Base-by-base conservation (phyloP, 2,888 invertebrate species). In the Stegophylla sp. region DNA sequence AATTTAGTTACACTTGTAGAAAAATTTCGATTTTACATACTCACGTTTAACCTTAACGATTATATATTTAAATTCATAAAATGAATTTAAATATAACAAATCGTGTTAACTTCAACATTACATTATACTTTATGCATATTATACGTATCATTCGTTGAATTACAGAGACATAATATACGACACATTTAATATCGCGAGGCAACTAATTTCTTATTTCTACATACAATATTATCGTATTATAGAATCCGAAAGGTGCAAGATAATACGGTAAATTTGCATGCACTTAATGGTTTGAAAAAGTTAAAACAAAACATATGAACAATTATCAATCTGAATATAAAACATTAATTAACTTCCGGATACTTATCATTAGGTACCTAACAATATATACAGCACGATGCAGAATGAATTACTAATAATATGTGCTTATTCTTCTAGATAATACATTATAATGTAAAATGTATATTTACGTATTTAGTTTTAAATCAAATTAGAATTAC, bases 291-390 rank as follows among this genome's bases (percentile, higher is more conserved):
- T 75, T 64, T 13, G 51, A 64, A 64, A 71, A n/a, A n/a, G n/a
- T n/a, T n/a, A n/a, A n/a, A 53, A 51, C 23, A 66, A 66, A 66
- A 76, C 23, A 23, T 23, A 41, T n/a, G 48, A 51, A 51, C 51
- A 51, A 23, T 63, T 76, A 76, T 66, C 53, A 53, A 76, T 53
- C 41, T 17, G 9, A 53, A 64, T 41, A 64, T 51, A 64, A n/a
- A 75, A 51, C 63, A 53, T 64, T 66, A 53, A 26, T 76, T 76
- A 66, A 76, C 75, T 66, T 76, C 75, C 75, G 75, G 34, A 76
- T 66, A 51, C 64, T 64, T 76, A 76, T 76, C 75, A 53, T n/a
- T n/a, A n/a, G n/a, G n/a, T n/a, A 15, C 20, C 20, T 5, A 5
- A 13, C 28, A 69, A 20, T 71, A 72, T 20, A 41, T 64, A 64